phyloP scores from a whole-genome alignment of 2,797 vertebrate genomes.

The Lithobates pipiens region DNA sequence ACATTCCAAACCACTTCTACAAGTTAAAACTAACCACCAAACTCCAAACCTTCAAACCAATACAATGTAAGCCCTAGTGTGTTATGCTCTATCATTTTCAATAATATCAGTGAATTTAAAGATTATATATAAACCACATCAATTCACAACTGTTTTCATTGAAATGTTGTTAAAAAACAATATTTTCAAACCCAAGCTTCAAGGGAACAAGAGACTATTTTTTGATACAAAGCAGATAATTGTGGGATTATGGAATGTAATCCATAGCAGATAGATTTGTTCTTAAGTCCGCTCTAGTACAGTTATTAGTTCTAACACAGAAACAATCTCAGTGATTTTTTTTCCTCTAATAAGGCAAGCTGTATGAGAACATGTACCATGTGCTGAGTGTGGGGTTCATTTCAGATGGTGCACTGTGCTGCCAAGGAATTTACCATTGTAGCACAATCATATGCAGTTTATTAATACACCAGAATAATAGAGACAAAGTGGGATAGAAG shows the following conservation, averaged over 20 bases:
- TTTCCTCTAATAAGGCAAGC: background rate
- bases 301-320: constrained; percentile 27
- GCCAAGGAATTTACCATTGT: constrained; percentile 9
- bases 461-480: constrained; percentile 26
- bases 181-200: background rate
- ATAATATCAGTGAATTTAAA: background rate
- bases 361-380: constrained; percentile 14
- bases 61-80: background rate
- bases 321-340: constrained; percentile 19
- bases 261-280: constrained; percentile 7
- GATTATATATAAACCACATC: background rate
- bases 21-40: background rate
- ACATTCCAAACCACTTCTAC: background rate
- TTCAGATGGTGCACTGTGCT: background rate
- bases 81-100: background rate
- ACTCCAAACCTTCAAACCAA: background rate
- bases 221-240: constrained; percentile 22
- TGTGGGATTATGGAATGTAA: constrained; percentile 28
- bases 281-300: background rate
- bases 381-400: background rate
- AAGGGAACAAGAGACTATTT: background rate
- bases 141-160: background rate
- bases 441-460: constrained; percentile 37
- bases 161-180: constrained; percentile 1
- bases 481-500: constrained; percentile 37